Percentiles rank a stretch among this genome's conserved stretches.
These are phyloP conservation scores for Theocolax elegans DNA, from an alignment of 1,140 invertebrate species.

Conservation along the genomic window DNA sequence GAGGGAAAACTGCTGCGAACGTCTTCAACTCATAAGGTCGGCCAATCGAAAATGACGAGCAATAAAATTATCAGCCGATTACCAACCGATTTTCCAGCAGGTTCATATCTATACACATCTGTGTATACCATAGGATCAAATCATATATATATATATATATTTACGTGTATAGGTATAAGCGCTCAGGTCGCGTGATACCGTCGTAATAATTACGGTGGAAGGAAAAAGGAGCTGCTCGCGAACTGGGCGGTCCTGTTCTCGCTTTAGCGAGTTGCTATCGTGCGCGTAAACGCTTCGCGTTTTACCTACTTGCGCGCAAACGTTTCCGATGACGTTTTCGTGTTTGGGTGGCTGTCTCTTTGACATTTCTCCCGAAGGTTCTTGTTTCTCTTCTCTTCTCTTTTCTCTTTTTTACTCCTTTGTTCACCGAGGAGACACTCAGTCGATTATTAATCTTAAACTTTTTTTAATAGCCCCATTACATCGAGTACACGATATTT, in stretches of 20 bases:
- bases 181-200: slow-evolving; percentile 59
- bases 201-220: slow-evolving; percentile 62
- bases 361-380: slow-evolving; percentile 19
- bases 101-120: not conserved
- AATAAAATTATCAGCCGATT: slow-evolving; percentile 30
- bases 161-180: no score
- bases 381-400: no score
- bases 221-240: slow-evolving; percentile 46
- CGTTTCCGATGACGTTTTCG: not conserved
- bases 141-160: slow-evolving; percentile 1
- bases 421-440: no score
- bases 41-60: slow-evolving; percentile 25
- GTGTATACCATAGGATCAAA: not conserved
- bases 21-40: slow-evolving; percentile 9
- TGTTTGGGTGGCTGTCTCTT: slow-evolving; percentile 8
- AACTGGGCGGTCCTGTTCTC: slow-evolving; percentile 54
- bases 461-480: no score
- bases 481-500: no score
- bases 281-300: slow-evolving; percentile 60
- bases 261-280: slow-evolving; percentile 60
- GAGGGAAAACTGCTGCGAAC: not conserved
- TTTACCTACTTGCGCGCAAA: slow-evolving; percentile 35
- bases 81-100: not conserved
- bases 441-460: no score
- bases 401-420: no score